Evolutionary conservation across 2,797 vertebrate genomes (phyloP).

Genomic region (Macropodus opercularis): DNA sequence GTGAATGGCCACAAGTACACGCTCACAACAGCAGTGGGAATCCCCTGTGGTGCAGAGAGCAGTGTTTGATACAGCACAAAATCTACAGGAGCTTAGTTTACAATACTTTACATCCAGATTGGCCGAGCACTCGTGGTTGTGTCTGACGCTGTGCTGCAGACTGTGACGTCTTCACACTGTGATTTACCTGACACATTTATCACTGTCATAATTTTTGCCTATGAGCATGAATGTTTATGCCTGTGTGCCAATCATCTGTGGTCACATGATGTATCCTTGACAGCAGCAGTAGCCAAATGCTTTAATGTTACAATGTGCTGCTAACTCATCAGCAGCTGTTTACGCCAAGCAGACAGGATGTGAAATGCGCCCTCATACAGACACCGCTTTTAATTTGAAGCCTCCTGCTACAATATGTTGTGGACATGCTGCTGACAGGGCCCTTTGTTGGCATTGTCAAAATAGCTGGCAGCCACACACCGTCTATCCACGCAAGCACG

Average conservation of each 20-base stretch:
- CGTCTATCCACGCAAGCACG: conserved; percentile 16
- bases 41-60: conserved; percentile 4
- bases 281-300: conserved; percentile 14
- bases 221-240: background rate
- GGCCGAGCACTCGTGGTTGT: background rate
- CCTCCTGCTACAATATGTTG: conserved; percentile 10
- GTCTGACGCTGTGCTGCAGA: background rate
- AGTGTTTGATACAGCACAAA: conserved; percentile 10
- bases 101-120: background rate
- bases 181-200: conserved; percentile 22
- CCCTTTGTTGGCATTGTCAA: conserved; percentile 52
- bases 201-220: conserved; percentile 9
- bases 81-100: conserved; percentile 9
- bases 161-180: background rate
- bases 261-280: conserved; percentile 2
- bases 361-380: conserved; percentile 22
- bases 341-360: conserved; percentile 8
- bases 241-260: background rate
- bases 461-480: conserved; percentile 37
- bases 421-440: conserved; percentile 46
- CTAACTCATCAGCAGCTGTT: conserved; percentile 42
- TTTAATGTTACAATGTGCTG: conserved; percentile 12
- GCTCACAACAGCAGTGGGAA: conserved; percentile 18
- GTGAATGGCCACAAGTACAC: conserved; percentile 11
- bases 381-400: conserved; percentile 21